phyloP scores from a whole-genome alignment of 2,797 vertebrate species.

The Eutrigla gurnardus region DNA sequence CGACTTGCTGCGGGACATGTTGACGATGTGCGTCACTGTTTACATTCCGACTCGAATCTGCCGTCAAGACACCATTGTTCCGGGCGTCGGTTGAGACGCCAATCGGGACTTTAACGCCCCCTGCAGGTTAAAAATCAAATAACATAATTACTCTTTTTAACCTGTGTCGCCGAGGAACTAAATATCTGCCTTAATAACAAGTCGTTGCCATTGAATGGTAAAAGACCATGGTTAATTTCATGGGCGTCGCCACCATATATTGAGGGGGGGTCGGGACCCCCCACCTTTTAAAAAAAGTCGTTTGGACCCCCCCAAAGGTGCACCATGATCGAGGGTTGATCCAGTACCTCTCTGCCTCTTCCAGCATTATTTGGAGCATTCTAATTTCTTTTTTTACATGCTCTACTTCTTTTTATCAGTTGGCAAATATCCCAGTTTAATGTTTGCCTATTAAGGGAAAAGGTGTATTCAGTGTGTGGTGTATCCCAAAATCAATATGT shows the following conservation, averaged over 20 bases:
- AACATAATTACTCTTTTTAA: not conserved
- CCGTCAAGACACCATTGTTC: not conserved
- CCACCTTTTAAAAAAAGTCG: no score
- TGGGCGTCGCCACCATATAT: no score
- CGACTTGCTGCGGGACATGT: fast-evolving
- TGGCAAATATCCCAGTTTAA: not conserved
- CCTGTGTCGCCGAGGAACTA: not conserved
- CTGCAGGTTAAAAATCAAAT: not conserved
- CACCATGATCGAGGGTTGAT: not conserved
- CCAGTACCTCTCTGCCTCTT: not conserved
- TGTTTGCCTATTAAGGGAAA: not conserved
- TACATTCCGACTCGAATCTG: not conserved
- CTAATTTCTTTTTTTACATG: not conserved
- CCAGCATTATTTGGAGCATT: not conserved
- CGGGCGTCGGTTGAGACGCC: not conserved
- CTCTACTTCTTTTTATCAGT: not conserved
- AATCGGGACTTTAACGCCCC: not conserved
- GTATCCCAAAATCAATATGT: not conserved
- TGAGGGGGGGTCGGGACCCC: no score
- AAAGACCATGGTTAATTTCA: not conserved
- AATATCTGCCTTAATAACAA: not conserved
- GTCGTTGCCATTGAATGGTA: not conserved
- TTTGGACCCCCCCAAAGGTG: not conserved
- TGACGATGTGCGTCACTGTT: not conserved
- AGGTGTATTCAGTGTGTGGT: not conserved